Evolutionary conservation across 2,797 vertebrate genomes (phyloP).

Genomic region (Monodelphis domestica): DNA sequence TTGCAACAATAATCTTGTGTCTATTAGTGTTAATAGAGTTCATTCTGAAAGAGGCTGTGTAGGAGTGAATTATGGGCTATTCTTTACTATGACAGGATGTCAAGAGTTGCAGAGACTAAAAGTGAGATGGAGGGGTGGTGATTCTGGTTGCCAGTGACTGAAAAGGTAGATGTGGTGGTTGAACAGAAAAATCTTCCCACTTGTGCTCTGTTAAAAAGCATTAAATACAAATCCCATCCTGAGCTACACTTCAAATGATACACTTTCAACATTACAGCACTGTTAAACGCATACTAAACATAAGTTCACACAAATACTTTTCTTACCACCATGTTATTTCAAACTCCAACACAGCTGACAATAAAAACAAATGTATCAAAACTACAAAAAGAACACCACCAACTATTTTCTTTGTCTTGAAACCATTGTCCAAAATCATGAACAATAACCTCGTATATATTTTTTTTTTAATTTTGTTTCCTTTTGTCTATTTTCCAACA

Average conservation of each 20-base stretch:
- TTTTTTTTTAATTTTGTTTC: background rate
- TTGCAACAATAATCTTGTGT: slow-evolving; percentile 47
- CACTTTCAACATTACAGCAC: background rate
- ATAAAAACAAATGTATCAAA: background rate
- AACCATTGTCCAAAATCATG: background rate
- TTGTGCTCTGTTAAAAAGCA: slow-evolving; percentile 23
- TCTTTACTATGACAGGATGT: background rate
- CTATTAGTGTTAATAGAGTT: slow-evolving; percentile 26
- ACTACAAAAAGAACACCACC: background rate
- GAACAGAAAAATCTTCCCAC: background rate
- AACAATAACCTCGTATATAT: background rate
- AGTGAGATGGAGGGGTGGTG: background rate
- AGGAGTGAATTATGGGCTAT: background rate
- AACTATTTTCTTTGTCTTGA: background rate
- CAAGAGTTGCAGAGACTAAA: background rate
- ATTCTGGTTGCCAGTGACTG: background rate
- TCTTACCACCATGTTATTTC: background rate
- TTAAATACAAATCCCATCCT: background rate
- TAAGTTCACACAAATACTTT: background rate
- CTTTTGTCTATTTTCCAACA: slow-evolving; percentile 8
- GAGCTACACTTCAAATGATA: background rate
- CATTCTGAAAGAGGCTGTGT: slow-evolving; percentile 37
- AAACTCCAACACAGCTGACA: background rate
- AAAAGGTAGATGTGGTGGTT: background rate
- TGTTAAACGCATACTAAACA: background rate